phyloP scores from a whole-genome alignment of 2,797 vertebrate genomes.

The Hoplostethus atlanticus region DNA sequence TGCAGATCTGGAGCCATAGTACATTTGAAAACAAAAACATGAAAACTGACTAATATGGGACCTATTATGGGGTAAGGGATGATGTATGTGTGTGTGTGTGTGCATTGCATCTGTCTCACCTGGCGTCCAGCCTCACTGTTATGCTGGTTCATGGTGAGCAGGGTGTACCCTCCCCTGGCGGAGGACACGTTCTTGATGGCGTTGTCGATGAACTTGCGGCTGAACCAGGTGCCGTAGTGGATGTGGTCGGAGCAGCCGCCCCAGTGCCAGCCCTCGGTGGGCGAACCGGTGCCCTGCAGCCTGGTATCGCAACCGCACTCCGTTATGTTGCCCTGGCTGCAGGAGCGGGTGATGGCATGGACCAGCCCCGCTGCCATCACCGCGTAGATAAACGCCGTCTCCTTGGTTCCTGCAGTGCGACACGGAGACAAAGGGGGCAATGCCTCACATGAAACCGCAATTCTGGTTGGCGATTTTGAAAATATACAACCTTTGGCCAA shows the following conservation, averaged over 20 bases:
- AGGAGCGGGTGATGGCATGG: conserved; percentile 91
- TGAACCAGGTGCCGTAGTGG: conserved; percentile 92
- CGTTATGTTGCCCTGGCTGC: conserved; percentile 93
- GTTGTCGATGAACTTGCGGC: conserved; percentile 91
- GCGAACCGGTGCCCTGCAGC: conserved; percentile 83
- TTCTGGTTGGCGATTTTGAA: no score
- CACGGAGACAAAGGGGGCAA: background rate
- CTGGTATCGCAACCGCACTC: conserved; percentile 93
- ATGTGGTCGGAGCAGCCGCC: conserved; percentile 96
- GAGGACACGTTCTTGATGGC: conserved; percentile 76
- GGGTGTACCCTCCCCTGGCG: conserved; percentile 69
- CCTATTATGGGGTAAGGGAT: no score
- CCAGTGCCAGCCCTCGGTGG: conserved; percentile 94
- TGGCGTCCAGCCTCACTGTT: conserved; percentile 95
- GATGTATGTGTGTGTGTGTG: no score
- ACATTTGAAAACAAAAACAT: no score
- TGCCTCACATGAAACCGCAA: background rate
- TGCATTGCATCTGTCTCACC: conserved; percentile 80
- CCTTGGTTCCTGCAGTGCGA: conserved; percentile 89
- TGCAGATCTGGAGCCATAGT: no score
- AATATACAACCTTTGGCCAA: no score
- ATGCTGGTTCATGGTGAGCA: conserved; percentile 89
- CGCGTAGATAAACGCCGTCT: conserved; percentile 92
- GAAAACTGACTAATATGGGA: no score
- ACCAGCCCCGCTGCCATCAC: conserved; percentile 93